These are phyloP conservation scores for Antheraea pernyi DNA, from an alignment of 1,140 invertebrate species.

Conservation along the genomic window DNA sequence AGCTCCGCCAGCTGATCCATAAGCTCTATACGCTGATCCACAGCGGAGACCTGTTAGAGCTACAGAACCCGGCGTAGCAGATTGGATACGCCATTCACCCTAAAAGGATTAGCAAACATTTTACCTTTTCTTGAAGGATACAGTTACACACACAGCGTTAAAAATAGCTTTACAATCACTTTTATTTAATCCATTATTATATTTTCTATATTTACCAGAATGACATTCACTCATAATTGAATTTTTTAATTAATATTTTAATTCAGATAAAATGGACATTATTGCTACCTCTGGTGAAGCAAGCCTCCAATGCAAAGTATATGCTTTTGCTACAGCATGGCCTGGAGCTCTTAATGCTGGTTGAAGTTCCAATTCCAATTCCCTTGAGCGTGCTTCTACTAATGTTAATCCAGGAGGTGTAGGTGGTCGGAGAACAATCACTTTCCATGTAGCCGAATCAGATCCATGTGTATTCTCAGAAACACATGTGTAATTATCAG, in stretches of 20 bases:
- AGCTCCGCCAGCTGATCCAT: slow-evolving; percentile 64
- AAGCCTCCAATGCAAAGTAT: slow-evolving; percentile 65
- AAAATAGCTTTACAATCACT: too few species aligned
- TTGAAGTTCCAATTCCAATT: slow-evolving; percentile 82
- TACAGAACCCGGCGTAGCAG: slow-evolving; percentile 56
- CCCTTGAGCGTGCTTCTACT: slow-evolving; percentile 82
- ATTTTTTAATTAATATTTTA: too few species aligned
- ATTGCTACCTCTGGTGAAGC: slow-evolving; percentile 60
- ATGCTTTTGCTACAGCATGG: slow-evolving; percentile 62
- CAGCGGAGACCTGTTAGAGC: slow-evolving; percentile 58
- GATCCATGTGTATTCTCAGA: slow-evolving; percentile 91
- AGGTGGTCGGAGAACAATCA: slow-evolving; percentile 88
- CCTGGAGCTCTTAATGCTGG: slow-evolving; percentile 71
- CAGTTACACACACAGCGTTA: too few species aligned
- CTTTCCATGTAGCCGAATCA: slow-evolving; percentile 88
- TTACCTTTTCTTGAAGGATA: background rate
- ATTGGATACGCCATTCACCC: slow-evolving; percentile 69
- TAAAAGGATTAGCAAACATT: slow-evolving; percentile 19
- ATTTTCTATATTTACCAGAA: too few species aligned
- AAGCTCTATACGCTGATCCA: slow-evolving; percentile 66
- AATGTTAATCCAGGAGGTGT: slow-evolving; percentile 82
- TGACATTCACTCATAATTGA: too few species aligned
- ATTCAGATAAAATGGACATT: too few species aligned
- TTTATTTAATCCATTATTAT: too few species aligned
- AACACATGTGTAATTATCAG: slow-evolving; percentile 93